Conservation (phyloP, 2,888 invertebrate genomes). For the Drosophila neutralis region DNA sequence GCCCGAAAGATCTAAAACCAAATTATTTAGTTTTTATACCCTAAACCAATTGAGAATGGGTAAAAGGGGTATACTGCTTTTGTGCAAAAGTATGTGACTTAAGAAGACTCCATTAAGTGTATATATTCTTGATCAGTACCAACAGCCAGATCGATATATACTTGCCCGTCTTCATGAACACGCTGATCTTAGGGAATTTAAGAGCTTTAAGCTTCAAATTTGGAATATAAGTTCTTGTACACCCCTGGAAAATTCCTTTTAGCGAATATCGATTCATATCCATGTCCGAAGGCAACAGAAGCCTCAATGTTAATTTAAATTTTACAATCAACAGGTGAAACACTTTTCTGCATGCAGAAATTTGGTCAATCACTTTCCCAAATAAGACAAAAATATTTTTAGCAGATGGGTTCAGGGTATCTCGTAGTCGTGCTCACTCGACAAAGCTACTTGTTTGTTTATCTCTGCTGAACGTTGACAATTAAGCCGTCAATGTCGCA, state of each 20-base stretch:
- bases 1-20: too few species aligned
- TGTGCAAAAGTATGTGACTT: not conserved
- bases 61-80: not conserved
- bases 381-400: not conserved
- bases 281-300: not conserved
- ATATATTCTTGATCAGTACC: too few species aligned
- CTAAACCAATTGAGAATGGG: not conserved
- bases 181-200: not conserved
- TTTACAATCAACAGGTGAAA: not conserved
- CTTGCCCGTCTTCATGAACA: too few species aligned
- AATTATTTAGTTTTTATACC: not conserved
- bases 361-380: not conserved
- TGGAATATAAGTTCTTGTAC: not conserved
- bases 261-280: not conserved
- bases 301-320: not conserved
- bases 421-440: not conserved
- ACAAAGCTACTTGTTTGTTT: constrained; percentile 44
- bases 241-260: accelerated
- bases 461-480: constrained; percentile 31
- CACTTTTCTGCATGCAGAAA: not conserved
- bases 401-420: not conserved
- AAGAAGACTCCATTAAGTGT: not conserved
- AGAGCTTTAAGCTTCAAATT: not conserved
- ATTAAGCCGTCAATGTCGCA: constrained; percentile 17
- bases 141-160: too few species aligned